phyloP scores from a whole-genome alignment of 2,113 vertebrate species.

The Prolemur simus region DNA sequence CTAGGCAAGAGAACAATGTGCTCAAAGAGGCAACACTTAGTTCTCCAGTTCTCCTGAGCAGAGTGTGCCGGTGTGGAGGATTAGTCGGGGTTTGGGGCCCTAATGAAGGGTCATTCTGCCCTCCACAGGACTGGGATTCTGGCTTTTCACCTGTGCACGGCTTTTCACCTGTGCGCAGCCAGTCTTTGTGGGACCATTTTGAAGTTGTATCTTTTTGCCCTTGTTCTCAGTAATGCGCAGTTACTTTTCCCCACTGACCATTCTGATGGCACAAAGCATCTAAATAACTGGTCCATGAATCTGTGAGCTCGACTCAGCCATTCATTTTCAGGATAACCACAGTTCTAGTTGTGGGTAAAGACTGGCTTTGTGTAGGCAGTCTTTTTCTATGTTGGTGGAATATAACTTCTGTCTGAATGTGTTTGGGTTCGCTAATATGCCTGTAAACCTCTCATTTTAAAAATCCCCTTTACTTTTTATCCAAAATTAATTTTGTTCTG shows the following conservation, averaged over 20 bases:
- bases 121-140: rapidly evolving
- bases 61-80: not conserved
- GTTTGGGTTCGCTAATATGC: not conserved
- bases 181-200: not conserved
- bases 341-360: not conserved
- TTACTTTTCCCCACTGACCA: not conserved
- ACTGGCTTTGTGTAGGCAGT: not conserved
- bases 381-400: not conserved
- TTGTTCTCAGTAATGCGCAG: not conserved
- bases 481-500: not conserved
- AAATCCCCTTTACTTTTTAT: not conserved
- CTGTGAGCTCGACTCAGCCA: not conserved
- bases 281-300: not conserved
- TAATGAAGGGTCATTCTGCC: not conserved
- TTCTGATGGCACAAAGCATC: not conserved
- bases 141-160: no score
- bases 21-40: rapidly evolving
- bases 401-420: not conserved
- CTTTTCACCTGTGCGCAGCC: not conserved
- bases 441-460: not conserved
- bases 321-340: not conserved
- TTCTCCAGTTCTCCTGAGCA: not conserved
- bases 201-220: not conserved
- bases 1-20: not conserved
- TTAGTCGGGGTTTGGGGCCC: not conserved